Evolutionary conservation across 2,113 vertebrate genomes (phyloP).

Genomic region (Crotalus horridus): DNA sequence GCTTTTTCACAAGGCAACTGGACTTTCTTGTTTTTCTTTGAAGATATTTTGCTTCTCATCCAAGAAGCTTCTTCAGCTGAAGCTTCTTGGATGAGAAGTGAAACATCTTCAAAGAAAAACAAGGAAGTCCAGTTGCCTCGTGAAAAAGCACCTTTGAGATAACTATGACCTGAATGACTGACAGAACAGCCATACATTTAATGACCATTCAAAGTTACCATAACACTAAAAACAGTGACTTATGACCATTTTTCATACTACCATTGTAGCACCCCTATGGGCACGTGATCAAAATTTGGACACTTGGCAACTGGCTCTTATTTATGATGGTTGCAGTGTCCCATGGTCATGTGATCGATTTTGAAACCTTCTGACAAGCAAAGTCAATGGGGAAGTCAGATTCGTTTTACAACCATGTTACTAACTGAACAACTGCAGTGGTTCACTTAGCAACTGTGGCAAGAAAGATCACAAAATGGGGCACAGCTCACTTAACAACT

Average conservation of each 20-base stretch:
- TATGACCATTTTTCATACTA: background rate
- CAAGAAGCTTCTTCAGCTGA: too few species aligned
- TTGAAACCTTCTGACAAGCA: background rate
- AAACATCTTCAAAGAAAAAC: too few species aligned
- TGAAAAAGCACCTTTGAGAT: too few species aligned
- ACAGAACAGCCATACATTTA: background rate
- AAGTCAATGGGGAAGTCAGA: background rate
- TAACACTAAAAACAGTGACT: background rate
- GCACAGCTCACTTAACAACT: background rate
- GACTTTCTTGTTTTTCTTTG: too few species aligned
- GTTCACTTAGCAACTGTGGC: background rate
- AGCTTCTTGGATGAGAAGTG: too few species aligned
- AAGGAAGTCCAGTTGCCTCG: too few species aligned
- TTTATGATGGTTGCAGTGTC: background rate
- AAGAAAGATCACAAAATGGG: background rate
- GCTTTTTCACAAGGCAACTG: too few species aligned
- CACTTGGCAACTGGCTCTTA: background rate
- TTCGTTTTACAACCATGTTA: background rate
- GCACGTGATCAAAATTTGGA: background rate
- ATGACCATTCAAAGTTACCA: background rate
- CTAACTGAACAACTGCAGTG: background rate
- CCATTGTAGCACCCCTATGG: background rate
- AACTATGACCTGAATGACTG: too few species aligned
- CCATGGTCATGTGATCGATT: background rate
- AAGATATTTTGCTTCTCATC: too few species aligned